These are phyloP conservation scores for Euspilapteryx auroguttella DNA, from an alignment of 2,888 invertebrate species.

Conservation along the genomic window DNA sequence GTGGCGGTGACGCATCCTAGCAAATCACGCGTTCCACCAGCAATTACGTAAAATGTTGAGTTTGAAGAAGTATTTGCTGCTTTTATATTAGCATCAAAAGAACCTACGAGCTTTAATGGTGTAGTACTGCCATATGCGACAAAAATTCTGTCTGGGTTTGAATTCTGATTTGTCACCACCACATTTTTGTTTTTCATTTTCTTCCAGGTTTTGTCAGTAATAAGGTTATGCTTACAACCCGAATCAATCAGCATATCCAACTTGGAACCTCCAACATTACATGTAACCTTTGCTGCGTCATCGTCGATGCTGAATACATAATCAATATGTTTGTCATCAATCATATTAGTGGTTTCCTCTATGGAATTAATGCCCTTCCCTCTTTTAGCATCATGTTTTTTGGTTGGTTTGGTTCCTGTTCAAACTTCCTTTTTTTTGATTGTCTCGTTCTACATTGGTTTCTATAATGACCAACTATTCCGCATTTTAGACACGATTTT, in stretches of 20 bases:
- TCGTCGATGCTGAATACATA: slow-evolving; percentile 2
- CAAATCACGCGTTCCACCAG: too few species aligned
- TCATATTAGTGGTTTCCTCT: slow-evolving; percentile 1
- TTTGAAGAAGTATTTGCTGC: too few species aligned
- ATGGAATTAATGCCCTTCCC: slow-evolving; percentile 1
- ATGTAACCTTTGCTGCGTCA: slow-evolving; percentile 1
- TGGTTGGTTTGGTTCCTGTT: neutral
- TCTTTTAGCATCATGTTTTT: neutral
- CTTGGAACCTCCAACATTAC: slow-evolving; percentile 2
- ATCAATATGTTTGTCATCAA: slow-evolving; percentile 1
- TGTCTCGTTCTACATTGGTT: neutral
- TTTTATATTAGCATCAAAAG: slow-evolving; percentile 8
- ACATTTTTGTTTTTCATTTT: slow-evolving; percentile 6
- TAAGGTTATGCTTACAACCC: slow-evolving; percentile 10
- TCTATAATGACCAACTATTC: slow-evolving; percentile 1
- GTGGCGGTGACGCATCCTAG: too few species aligned
- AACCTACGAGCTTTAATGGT: slow-evolving; percentile 9
- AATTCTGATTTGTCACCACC: slow-evolving; percentile 2
- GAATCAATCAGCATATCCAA: too few species aligned
- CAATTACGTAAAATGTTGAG: too few species aligned
- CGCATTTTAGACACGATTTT: slow-evolving; percentile 1
- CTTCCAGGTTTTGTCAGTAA: slow-evolving; percentile 10
- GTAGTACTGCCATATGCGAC: slow-evolving; percentile 8
- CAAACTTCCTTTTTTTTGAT: neutral
- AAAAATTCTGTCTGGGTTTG: slow-evolving; percentile 8